These are phyloP conservation scores for Athene noctua DNA, from an alignment of 2,113 vertebrate species.

Conservation along the genomic window DNA sequence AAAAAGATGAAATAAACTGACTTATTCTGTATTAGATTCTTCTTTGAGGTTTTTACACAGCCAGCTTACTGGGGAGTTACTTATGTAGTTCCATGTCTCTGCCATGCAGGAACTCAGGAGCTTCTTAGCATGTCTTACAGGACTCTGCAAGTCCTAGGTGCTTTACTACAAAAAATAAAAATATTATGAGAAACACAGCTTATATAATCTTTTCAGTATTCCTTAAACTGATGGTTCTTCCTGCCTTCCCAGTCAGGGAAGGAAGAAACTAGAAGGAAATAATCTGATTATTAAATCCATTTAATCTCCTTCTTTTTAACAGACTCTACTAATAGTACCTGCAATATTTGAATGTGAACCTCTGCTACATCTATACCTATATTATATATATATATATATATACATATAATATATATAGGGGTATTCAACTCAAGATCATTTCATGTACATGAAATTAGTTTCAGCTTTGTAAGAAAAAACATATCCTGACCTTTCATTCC, in stretches of 20 bases:
- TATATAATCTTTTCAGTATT: background rate
- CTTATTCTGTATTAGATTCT: background rate
- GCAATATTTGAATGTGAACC: background rate
- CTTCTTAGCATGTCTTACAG: background rate
- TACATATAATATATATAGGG: background rate
- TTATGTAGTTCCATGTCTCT: background rate
- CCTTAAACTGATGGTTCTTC: background rate
- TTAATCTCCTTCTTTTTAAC: background rate
- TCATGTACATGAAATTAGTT: background rate
- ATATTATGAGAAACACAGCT: background rate
- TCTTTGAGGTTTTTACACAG: background rate
- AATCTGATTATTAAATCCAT: background rate
- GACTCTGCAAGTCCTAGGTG: background rate
- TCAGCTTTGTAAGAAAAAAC: background rate
- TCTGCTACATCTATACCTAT: background rate
- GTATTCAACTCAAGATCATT: background rate
- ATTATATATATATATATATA: background rate
- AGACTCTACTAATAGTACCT: background rate
- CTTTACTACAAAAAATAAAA: background rate
- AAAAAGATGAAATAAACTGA: rapidly evolving
- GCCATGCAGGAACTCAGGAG: background rate
- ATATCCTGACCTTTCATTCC: background rate
- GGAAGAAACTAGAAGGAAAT: background rate
- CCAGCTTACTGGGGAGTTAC: background rate
- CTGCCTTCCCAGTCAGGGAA: background rate